These are phyloP conservation scores for Dunckerocampus dactyliophorus DNA, from an alignment of 2,113 vertebrate species.

Conservation along the genomic window DNA sequence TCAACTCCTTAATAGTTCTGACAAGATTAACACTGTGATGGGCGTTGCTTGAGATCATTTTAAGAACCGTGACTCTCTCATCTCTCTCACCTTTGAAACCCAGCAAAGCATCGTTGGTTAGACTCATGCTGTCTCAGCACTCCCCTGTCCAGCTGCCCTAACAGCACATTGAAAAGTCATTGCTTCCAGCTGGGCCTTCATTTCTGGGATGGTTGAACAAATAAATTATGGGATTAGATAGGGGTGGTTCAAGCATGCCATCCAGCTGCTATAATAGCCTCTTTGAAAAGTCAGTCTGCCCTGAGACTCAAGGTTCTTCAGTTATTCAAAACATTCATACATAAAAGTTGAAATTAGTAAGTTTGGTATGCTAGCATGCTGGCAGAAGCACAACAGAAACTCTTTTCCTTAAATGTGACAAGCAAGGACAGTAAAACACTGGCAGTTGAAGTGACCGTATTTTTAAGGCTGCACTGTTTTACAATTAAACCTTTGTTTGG, in stretches of 20 bases:
- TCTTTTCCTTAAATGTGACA: constrained; percentile 16
- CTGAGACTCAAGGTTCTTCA: constrained; percentile 29
- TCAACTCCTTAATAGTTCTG: constrained; percentile 7
- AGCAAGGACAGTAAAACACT: background rate
- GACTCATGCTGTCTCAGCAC: constrained; percentile 91
- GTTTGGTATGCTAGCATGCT: constrained; percentile 13
- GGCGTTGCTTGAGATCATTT: constrained; percentile 81
- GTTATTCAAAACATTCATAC: constrained; percentile 25
- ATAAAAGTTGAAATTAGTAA: constrained; percentile 21
- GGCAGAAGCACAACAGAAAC: background rate
- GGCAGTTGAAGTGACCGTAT: too few relatives aligned
- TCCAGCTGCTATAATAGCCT: constrained; percentile 53
- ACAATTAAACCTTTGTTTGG: too few relatives aligned
- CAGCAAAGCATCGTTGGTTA: constrained; percentile 77
- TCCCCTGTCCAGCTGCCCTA: constrained; percentile 86
- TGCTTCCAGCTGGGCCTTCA: constrained; percentile 94
- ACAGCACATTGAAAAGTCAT: constrained; percentile 84
- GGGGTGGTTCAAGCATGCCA: constrained; percentile 70
- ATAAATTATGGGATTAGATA: constrained; percentile 93
- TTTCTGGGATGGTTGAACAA: constrained; percentile 96
- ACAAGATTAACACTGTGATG: constrained; percentile 20
- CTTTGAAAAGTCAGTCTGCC: constrained; percentile 19
- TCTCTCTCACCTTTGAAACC: constrained; percentile 84
- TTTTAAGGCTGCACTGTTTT: too few relatives aligned
- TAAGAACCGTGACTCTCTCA: constrained; percentile 68